Percentiles rank a stretch among this genome's conserved stretches.
Evolutionary conservation across 2,113 vertebrate genomes (phyloP).

Genomic region (Sorex araneus): DNA sequence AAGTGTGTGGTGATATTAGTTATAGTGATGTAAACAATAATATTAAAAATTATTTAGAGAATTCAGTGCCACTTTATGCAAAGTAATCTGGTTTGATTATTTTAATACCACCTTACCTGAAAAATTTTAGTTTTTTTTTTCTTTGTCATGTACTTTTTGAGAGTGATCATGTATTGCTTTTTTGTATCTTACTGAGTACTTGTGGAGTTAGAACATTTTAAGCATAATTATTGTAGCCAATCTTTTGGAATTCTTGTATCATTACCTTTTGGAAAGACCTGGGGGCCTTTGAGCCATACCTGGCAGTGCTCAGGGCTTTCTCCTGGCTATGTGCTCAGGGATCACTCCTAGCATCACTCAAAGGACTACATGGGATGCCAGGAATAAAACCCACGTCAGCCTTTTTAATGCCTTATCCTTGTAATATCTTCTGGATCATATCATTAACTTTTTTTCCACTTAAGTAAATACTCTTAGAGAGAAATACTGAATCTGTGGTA

Average conservation of each 20-base stretch:
- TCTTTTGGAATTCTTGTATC: constrained; percentile 1
- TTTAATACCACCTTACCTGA: not conserved
- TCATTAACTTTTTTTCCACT: not conserved
- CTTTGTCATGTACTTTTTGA: not conserved
- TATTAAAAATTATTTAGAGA: constrained; percentile 28
- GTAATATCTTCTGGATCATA: not conserved
- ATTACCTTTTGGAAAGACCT: no score
- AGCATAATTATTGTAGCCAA: not conserved
- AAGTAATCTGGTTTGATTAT: constrained; percentile 51
- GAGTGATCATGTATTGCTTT: not conserved
- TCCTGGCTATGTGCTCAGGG: no score
- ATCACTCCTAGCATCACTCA: no score
- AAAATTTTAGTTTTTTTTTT: constrained; percentile 8
- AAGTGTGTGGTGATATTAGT: not conserved
- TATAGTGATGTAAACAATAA: constrained; percentile 20
- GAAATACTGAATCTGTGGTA: not conserved
- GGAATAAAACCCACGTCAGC: no score
- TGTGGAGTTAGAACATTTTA: not conserved
- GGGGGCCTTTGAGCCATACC: no score
- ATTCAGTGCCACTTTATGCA: not conserved
- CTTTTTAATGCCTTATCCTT: no score
- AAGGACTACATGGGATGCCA: no score
- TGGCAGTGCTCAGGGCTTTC: no score
- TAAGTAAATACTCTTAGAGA: not conserved
- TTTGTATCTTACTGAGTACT: constrained; percentile 3